Base-by-base conservation (phyloP, 2,113 vertebrate genomes). In the Pelusios castaneus region DNA sequence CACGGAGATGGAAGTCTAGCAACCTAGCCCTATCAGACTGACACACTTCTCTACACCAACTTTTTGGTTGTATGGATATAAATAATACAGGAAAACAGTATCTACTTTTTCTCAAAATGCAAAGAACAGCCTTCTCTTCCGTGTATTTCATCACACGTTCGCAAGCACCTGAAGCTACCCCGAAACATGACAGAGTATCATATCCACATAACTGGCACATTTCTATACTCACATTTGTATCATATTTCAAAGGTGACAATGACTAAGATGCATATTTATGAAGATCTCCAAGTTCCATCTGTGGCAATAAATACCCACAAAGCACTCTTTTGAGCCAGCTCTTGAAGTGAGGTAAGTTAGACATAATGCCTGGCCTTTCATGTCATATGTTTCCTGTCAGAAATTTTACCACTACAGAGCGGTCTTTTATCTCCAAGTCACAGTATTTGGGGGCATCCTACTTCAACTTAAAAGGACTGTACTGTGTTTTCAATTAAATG, bases 151-250 rank as follows among this genome's bases (percentile, higher is more conserved):
- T 2, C 25, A 12, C 10, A 4, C 41, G 0, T 0, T 6, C 2
- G 6, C 31, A 7, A 6, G 4, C 5, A 17, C 3, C 43, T 41
- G 31, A 80, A 17, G 43, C 38, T 21, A 67, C 8, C 17, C 60
- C 19, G 17, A 67, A 63, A 67, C 0, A 1, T 13, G 12, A 80
- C 41, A 43, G 4, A 29, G 17, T 47, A n/a, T 24, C 22, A 31
- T 31, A 16, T 1, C 51, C 14, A 54, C 41, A 38, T 0, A 0
- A 55, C 29, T 21, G 29, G n/a, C 73, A 51, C 38, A 41, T 0
- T 0, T 31, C 34, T 1, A 3, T 8, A 17, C 63, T 75, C 0
- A 0, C 54, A 49, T 5, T 5, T 43, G 5, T 41, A 63, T n/a
- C 34, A 21, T n/a, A 67, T 21, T 67, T 67, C 34, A 10, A 1